Base-by-base conservation (phyloP, 2,113 vertebrate species). In the Pseudorectes ferrugineus region DNA sequence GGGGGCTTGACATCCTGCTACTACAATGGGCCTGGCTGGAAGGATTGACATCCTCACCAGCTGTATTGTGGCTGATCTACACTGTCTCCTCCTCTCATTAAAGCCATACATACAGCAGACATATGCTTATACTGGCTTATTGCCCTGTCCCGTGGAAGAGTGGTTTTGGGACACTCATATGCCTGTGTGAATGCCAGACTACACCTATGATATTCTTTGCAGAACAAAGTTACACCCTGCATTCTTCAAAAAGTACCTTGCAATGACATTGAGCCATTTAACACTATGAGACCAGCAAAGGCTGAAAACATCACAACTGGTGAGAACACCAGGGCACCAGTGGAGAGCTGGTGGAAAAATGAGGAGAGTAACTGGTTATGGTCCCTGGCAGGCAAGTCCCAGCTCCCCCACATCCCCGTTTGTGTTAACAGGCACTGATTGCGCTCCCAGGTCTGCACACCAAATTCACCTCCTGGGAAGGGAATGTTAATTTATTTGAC, bases 341-440 rank as follows among this genome's bases (percentile, higher is more conserved):
- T 31, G 67, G 58, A 75, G 24, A 75, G 20, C 24, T 0, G 0
- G 67, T 55, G 43, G 54, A 68, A 92, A 84, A 89, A 33, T 0
- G 1, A 70, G 22, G 43, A 85, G n/a, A 85, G 46, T 48, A 66
- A 38, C 14, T 43, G 38, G 22, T 22, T 71, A 40, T 22, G 62
- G 48, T 16, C 38, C 14, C 11, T 52, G 35, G 22, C 51, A 79
- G 57, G 43, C 42, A 45, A 63, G 57, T 28, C 35, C 23, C 70
- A 49, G 62, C 25, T 80, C 15, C 45, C 67, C 35, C 4, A 0
- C 4, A 0, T 67, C 43, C 62, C 52, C 54, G n/a, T 61, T 46
- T 91, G 73, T 3, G 0, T 25, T 91, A 54, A 52, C 0, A 2
- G 57, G 58, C 38, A 63, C 23, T 1, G 0, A 24, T 49, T 10